Evolutionary conservation across 2,888 invertebrate species (phyloP), one percentile per base, ranked within the genome.

Genomic region (Encarsia formosa): DNA sequence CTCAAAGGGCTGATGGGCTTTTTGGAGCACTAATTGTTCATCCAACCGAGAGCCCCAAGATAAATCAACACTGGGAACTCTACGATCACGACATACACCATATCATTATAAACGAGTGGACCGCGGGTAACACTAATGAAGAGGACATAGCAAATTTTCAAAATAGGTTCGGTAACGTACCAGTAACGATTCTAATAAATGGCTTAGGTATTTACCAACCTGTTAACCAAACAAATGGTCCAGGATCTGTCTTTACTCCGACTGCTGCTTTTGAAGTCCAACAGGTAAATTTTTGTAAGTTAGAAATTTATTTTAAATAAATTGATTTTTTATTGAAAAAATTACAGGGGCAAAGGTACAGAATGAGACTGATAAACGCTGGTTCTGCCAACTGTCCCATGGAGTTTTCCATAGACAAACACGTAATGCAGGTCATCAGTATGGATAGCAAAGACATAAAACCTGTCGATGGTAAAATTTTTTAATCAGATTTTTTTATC

Each of bases 351-450:
- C 19, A 31, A 11, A 79, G 83, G 56, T 90, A 92, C 68, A 81
- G 91, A 50, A 88, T 92, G 64, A 80, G 92, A 24, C 74, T 90
- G 38, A 87, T 92, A 63, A 91, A 91, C 65, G 88, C 90, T 0
- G 91, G 89, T 65, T 89, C 91, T 66, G 78, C 91, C 34, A 91
- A 92, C 71, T 92, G 91, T 61, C 92, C 92, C 0, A 85, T 91
- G 49, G 86, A 89, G 67, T 71, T 92, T 59, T 87, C 89, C 0
- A 78, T 92, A 6, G 91, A 91, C 62, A 85, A 87, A 64, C 92
- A 92, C 71, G 87, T 84, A 19, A 76, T 92, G 58, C 81, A 80
- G 0, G 79, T 90, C 23, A 86, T 92, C 44, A 83, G 84, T 54
- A 84, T 86, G 3, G 92, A 92, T 72, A 90, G 91, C 2, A 83